Evolutionary conservation across 2,888 invertebrate genomes (phyloP).

Genomic region (Eupithecia pulchellata): DNA sequence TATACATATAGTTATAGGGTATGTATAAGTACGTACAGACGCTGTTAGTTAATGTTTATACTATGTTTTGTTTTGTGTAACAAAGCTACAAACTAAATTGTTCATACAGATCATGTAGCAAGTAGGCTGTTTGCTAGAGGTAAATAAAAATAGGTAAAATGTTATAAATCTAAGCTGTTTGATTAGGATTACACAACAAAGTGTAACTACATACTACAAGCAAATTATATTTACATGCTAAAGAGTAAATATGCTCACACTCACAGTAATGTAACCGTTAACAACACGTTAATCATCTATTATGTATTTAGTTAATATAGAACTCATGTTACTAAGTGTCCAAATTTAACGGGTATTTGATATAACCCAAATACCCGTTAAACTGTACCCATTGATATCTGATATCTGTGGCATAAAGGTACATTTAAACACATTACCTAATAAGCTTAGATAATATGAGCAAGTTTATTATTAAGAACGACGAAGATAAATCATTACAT

Average conservation of each 20-base stretch:
- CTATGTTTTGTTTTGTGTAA: no score
- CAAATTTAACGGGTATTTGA: background rate
- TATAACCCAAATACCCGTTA: no score
- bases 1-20: no score
- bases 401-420: no score
- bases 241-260: background rate
- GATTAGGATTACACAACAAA: background rate
- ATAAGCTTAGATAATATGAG: no score
- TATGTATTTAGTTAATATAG: background rate
- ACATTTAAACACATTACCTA: no score
- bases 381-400: no score
- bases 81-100: background rate
- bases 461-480: no score
- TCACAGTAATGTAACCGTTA: background rate
- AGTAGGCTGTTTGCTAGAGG: background rate
- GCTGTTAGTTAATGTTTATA: no score
- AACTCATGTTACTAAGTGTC: background rate
- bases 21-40: no score
- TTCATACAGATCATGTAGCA: background rate
- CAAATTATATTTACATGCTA: background rate
- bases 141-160: background rate
- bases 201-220: background rate
- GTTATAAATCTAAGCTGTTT: background rate
- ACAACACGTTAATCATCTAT: background rate
- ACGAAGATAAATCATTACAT: no score